A percentile compares a stretch with the other conserved stretches of the same genome.
These are phyloP conservation scores for Drosophila paranaensis DNA, from an alignment of 2,888 invertebrate species.

Conservation along the genomic window DNA sequence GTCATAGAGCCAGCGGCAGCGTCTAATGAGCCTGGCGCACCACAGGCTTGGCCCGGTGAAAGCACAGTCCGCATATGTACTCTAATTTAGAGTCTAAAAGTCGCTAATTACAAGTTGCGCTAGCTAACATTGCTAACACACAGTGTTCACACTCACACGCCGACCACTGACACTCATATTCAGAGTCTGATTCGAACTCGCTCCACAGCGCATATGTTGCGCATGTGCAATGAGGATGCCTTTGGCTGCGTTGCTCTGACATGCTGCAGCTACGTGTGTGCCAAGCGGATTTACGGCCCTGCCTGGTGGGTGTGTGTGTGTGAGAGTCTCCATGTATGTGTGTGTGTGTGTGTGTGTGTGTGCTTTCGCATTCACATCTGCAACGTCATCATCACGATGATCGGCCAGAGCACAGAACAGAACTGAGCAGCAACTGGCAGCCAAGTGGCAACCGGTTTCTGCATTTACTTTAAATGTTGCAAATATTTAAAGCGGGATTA, in stretches of 20 bases:
- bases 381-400: slow-evolving; percentile 62
- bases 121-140: slow-evolving; percentile 1
- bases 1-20: slow-evolving; percentile 43
- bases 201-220: slow-evolving; percentile 56
- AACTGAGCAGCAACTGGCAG: slow-evolving; percentile 37
- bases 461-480: slow-evolving; percentile 75
- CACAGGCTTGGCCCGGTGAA: slow-evolving; percentile 58
- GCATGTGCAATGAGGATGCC: slow-evolving; percentile 74
- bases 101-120: slow-evolving; percentile 68
- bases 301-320: slow-evolving; percentile 41
- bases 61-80: slow-evolving; percentile 61
- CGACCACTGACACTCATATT: slow-evolving; percentile 23
- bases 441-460: slow-evolving; percentile 67
- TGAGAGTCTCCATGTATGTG: slow-evolving; percentile 8
- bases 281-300: slow-evolving; percentile 70
- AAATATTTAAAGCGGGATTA: slow-evolving; percentile 75
- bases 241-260: slow-evolving; percentile 43
- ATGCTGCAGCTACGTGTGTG: slow-evolving; percentile 67
- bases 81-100: slow-evolving; percentile 65
- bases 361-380: slow-evolving; percentile 49
- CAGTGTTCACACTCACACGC: slow-evolving; percentile 28
- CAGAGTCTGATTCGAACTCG: slow-evolving; percentile 11
- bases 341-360: slow-evolving; percentile 20
- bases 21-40: slow-evolving; percentile 64
- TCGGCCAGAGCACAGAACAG: slow-evolving; percentile 10